Evolutionary conservation across 2,113 vertebrate species (phyloP), one percentile per base, ranked within the genome.

Genomic region (Equus quagga): DNA sequence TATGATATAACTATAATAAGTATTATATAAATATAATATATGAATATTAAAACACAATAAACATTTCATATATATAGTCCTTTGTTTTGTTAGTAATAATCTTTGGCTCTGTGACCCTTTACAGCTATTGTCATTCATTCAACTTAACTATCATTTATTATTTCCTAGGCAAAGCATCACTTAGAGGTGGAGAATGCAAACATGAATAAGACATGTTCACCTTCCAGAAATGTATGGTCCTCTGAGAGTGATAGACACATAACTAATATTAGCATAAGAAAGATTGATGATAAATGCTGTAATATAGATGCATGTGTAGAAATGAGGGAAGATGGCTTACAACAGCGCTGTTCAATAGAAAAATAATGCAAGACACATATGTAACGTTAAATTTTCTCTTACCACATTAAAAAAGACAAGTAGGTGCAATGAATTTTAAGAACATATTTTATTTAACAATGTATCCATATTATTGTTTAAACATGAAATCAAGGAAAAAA

Each of bases 11-110:
- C 87, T 67, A 56, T 28, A 78, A 56, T 28, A 78, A 90, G 23
- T 54, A 17, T 44, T 89, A 21, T 73, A 21, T 78, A 89, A 91
- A 75, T 67, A 46, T 31, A 70, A 26, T 41, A 31, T 76, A n/a
- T 44, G 36, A 41, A 41, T 41, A 41, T 41, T 41, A 41, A 72
- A 89, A 46, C 33, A 82, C 15, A 51, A 15, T 85, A 81, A 49
- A 54, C 60, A 65, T 73, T 67, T 90, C 12, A 46, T 80, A 58
- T 36, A 33, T 97, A 5, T 72, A 94, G 17, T 24, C n/a, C 12
- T 95, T 94, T 91, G 67, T 36, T 89, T 85, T 89, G 60, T 92
- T 96, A 97, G 15, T 82, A 56, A 54, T 60, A 88, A n/a, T 70
- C 44, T 94, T 87, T 83, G 28, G 91, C 82, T 95, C 56, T 96